These are phyloP conservation scores for Ophion costatus DNA, from an alignment of 2,888 invertebrate species.

Conservation along the genomic window DNA sequence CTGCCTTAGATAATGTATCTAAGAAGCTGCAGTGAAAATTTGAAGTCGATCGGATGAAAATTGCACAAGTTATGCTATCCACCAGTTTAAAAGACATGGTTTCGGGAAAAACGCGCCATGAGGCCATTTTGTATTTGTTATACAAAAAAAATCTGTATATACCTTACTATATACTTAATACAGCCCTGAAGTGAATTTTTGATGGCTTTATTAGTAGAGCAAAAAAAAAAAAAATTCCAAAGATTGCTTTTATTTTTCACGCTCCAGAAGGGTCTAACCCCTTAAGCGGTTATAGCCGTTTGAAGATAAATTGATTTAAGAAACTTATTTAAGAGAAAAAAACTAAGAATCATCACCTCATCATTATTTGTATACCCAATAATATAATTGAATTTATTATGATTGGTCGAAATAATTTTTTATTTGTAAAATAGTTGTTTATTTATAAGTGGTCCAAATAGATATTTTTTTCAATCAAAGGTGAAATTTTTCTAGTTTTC, in stretches of 20 bases:
- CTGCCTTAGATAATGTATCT: conserved; percentile 11
- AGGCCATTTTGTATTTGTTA: background rate
- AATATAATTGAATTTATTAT: too few relatives aligned
- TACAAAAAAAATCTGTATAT: too few relatives aligned
- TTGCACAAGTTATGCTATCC: conserved; percentile 1
- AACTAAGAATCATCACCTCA: background rate
- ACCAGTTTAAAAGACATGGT: background rate
- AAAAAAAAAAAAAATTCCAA: background rate
- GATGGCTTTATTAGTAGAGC: too few relatives aligned
- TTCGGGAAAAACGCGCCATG: conserved; percentile 35
- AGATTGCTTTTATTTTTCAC: background rate
- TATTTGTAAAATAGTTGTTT: background rate
- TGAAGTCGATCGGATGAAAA: background rate
- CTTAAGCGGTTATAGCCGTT: conserved; percentile 5
- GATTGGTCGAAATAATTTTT: too few relatives aligned
- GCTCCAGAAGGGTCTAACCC: conserved; percentile 1
- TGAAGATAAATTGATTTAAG: conserved; percentile 2
- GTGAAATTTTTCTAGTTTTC: background rate
- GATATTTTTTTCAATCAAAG: background rate
- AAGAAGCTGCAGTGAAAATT: conserved; percentile 10
- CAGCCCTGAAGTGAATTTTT: too few relatives aligned
- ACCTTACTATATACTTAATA: too few relatives aligned
- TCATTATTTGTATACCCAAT: background rate
- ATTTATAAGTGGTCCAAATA: background rate
- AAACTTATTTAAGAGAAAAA: background rate